Evolutionary conservation across 2,113 vertebrate species (phyloP).

Genomic region (Ceyx cyanopectus): DNA sequence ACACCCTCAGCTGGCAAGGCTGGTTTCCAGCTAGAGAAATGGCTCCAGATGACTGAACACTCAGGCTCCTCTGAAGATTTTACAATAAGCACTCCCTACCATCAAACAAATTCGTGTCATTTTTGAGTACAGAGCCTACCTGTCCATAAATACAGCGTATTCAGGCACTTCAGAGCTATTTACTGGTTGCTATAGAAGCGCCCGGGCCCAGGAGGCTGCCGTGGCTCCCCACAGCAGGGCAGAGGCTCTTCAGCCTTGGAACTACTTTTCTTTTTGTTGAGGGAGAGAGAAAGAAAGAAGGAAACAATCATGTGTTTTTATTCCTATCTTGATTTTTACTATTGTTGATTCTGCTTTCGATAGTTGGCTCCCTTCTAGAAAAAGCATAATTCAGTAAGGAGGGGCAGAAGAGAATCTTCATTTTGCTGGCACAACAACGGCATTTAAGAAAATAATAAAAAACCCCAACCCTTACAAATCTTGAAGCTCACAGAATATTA

Average conservation of each 20-base stretch:
- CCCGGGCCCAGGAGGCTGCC: neutral
- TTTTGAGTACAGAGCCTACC: neutral
- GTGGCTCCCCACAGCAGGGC: neutral
- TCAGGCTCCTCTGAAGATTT: neutral
- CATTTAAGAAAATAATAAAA: neutral
- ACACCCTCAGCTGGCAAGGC: neutral
- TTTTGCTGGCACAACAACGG: neutral
- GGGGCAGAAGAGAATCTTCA: neutral
- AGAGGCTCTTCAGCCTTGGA: neutral
- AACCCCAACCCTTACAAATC: neutral
- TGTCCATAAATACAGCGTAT: rapidly evolving
- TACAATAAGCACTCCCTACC: neutral
- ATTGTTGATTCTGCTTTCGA: neutral
- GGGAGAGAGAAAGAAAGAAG: neutral
- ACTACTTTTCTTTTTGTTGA: neutral
- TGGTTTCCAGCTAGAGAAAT: neutral
- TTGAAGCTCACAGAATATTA: neutral
- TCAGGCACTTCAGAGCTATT: neutral
- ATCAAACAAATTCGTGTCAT: neutral
- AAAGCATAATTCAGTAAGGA: neutral
- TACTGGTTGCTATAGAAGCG: neutral
- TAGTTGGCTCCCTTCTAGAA: neutral
- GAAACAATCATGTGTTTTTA: neutral
- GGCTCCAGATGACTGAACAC: neutral
- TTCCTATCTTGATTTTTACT: neutral